Evolutionary conservation across 2,113 vertebrate species (phyloP).

Genomic region (Oostethus manadensis): DNA sequence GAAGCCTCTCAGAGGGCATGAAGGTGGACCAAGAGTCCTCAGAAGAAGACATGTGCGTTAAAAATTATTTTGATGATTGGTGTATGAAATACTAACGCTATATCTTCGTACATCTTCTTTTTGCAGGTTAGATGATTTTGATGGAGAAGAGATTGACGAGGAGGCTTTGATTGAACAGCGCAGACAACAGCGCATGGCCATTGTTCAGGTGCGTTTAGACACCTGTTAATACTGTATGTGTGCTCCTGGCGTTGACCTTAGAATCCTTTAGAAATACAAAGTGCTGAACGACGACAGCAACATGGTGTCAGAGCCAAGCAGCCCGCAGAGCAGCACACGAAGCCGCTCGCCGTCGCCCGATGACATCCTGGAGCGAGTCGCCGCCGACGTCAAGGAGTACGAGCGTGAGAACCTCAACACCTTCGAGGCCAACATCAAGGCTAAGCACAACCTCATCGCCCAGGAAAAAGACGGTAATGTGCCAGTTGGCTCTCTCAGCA

Average conservation of each 20-base stretch:
- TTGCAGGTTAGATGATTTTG: slow-evolving; percentile 88
- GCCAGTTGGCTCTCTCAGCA: not conserved
- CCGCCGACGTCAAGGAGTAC: slow-evolving; percentile 95
- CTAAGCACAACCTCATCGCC: slow-evolving; percentile 95
- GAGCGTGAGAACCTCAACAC: slow-evolving; percentile 94
- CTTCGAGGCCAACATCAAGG: slow-evolving; percentile 92
- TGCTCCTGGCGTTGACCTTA: too few relatives aligned
- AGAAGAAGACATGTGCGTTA: slow-evolving; percentile 87
- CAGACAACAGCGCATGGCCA: slow-evolving; percentile 86
- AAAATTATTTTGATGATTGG: not conserved
- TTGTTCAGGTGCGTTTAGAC: slow-evolving; percentile 81
- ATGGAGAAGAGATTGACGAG: slow-evolving; percentile 93
- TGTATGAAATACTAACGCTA: not conserved
- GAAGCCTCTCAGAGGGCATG: slow-evolving; percentile 97
- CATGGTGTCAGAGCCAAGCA: slow-evolving; percentile 89
- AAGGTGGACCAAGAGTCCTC: slow-evolving; percentile 92
- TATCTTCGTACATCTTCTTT: not conserved
- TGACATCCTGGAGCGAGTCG: slow-evolving; percentile 90
- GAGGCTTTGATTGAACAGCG: slow-evolving; percentile 94
- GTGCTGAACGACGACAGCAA: slow-evolving; percentile 86
- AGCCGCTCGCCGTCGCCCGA: slow-evolving; percentile 94
- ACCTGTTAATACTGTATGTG: too few relatives aligned
- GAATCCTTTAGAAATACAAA: slow-evolving; percentile 84
- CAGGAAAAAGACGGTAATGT: slow-evolving; percentile 90
- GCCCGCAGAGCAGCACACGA: slow-evolving; percentile 90